A percentile compares a stretch with the other conserved stretches of the same genome.
phyloP scores from a whole-genome alignment of 1,140 invertebrate species.

The Drosophila littoralis region DNA sequence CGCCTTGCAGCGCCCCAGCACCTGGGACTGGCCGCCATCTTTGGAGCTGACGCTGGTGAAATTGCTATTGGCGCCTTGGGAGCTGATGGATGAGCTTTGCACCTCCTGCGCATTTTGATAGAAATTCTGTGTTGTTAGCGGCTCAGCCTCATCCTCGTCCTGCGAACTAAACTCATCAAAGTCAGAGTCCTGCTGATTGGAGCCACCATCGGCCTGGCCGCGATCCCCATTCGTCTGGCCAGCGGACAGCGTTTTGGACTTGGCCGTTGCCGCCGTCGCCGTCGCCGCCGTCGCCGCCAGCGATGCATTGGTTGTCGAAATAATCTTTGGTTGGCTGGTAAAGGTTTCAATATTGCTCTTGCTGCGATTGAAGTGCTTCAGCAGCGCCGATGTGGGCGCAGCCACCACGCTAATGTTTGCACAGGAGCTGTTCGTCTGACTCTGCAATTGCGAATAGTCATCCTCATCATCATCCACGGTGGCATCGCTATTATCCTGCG shows the following conservation, averaged over 20 bases:
- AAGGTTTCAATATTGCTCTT: slow-evolving; percentile 82
- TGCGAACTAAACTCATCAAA: slow-evolving; percentile 92
- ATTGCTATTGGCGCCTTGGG: slow-evolving; percentile 29
- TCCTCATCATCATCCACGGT: slow-evolving; percentile 67
- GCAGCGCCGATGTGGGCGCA: slow-evolving; percentile 29
- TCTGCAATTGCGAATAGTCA: slow-evolving; percentile 52
- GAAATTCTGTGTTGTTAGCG: slow-evolving; percentile 60
- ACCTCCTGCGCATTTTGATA: slow-evolving; percentile 76
- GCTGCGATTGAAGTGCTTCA: slow-evolving; percentile 75
- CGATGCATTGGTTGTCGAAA: slow-evolving; percentile 66
- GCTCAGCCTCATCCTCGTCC: slow-evolving; percentile 86
- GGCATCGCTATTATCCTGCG: slow-evolving; percentile 77
- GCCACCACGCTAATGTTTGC: slow-evolving; percentile 59
- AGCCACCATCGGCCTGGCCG: slow-evolving; percentile 92
- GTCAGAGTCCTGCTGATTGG: slow-evolving; percentile 91
- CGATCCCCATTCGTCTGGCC: slow-evolving; percentile 85
- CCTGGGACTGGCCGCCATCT: slow-evolving; percentile 32
- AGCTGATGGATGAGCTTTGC: slow-evolving; percentile 41
- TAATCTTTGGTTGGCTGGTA: slow-evolving; percentile 79
- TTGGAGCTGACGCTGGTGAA: slow-evolving; percentile 26
- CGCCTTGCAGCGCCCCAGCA: slow-evolving; percentile 88
- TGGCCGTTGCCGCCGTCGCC: slow-evolving; percentile 13
- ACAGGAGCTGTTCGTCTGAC: slow-evolving; percentile 64
- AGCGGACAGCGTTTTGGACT: slow-evolving; percentile 53
- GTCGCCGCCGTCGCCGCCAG: slow-evolving; percentile 23